Percentiles rank a stretch among this genome's conserved stretches.
Conservation (phyloP, 1,140 invertebrate species). For the Octopus bimaculoides region DNA sequence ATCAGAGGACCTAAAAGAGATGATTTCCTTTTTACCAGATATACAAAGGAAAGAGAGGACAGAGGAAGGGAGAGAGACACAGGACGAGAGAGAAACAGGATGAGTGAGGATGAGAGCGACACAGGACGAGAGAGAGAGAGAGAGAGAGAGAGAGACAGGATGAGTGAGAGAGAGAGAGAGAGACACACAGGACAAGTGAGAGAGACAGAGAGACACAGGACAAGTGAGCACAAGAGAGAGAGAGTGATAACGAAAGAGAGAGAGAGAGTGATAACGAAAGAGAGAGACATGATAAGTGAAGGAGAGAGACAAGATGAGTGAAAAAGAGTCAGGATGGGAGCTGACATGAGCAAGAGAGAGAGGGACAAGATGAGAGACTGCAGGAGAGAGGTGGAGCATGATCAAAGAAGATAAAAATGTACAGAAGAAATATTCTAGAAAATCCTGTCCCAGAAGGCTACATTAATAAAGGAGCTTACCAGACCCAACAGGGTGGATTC, state of each 20-base stretch:
- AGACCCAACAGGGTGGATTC: constrained; percentile 61
- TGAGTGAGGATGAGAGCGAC: background rate
- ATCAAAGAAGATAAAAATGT: no score
- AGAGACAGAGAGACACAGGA: background rate
- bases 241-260: background rate
- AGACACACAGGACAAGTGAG: background rate
- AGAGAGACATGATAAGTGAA: background rate
- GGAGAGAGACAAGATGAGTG: background rate
- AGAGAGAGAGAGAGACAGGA: background rate
- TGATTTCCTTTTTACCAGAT: background rate
- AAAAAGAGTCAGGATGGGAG: no score
- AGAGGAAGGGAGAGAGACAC: background rate
- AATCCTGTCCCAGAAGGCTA: background rate
- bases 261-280: background rate
- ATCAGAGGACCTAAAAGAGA: constrained; percentile 59
- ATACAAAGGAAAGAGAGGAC: background rate
- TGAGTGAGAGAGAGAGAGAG: background rate
- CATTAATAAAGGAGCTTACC: constrained; percentile 35
- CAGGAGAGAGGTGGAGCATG: no score
- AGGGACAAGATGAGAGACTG: no score
- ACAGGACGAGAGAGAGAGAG: background rate
- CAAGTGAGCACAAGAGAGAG: background rate
- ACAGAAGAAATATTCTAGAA: no score
- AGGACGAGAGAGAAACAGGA: background rate
- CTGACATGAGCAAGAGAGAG: no score